Percentiles rank a stretch among this genome's conserved stretches.
These are phyloP conservation scores for Calycopis cecrops DNA, from an alignment of 1,140 invertebrate species.

Conservation along the genomic window DNA sequence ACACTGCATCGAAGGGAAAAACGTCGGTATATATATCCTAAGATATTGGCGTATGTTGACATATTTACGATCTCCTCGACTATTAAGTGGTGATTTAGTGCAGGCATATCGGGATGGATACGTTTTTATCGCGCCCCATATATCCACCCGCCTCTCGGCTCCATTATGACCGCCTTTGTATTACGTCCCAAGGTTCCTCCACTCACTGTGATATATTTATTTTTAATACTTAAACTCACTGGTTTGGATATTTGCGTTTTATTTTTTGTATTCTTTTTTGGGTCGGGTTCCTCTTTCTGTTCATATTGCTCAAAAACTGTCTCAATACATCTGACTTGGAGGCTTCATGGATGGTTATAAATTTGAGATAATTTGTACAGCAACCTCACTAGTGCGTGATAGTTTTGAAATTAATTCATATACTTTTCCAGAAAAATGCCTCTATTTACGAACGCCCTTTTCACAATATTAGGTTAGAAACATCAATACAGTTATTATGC, in stretches of 20 bases:
- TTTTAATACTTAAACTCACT: neutral
- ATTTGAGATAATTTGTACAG: no score
- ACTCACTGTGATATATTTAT: constrained; percentile 10
- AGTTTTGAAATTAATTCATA: no score
- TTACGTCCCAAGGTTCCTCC: constrained; percentile 13
- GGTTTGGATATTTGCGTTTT: neutral
- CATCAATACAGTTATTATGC: no score
- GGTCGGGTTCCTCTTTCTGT: no score
- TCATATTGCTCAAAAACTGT: no score
- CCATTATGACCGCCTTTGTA: constrained; percentile 13
- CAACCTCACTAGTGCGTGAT: no score
- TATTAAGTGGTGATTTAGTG: constrained; percentile 68
- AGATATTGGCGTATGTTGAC: constrained; percentile 62
- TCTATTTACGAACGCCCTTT: no score
- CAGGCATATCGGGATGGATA: constrained; percentile 62
- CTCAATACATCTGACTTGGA: no score
- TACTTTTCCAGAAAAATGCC: no score
- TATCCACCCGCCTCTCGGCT: constrained; percentile 39
- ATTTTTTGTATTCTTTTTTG: constrained; percentile 2
- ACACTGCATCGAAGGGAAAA: constrained; percentile 26
- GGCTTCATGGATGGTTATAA: no score
- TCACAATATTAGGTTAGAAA: no score
- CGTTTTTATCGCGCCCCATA: constrained; percentile 62
- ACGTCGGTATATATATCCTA: constrained; percentile 41
- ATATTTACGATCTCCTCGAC: constrained; percentile 63